Conservation (phyloP, 37 sponge, comb jelly and placozoan species). For the Amphimedon queenslandica region DNA sequence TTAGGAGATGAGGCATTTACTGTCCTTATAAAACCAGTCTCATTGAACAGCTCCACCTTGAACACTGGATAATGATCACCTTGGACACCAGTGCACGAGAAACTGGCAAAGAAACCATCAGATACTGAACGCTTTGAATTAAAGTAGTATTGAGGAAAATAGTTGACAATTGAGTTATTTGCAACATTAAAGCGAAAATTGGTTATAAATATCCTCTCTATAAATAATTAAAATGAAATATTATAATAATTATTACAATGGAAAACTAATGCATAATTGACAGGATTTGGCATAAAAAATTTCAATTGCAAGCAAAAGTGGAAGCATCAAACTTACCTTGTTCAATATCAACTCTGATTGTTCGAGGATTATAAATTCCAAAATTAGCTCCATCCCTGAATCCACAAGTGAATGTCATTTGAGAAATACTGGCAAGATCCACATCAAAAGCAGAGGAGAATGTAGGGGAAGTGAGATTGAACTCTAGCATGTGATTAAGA, state of each 20-base stretch:
- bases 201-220: neutral
- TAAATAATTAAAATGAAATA: neutral
- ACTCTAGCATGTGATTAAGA: slow-evolving; percentile 4
- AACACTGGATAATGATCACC: slow-evolving; percentile 2
- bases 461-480: slow-evolving; percentile 7
- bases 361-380: neutral
- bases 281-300: too few relatives aligned
- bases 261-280: too few relatives aligned
- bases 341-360: neutral
- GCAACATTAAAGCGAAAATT: neutral
- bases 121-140: neutral
- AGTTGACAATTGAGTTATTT: slow-evolving; percentile 4
- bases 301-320: too few relatives aligned
- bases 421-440: neutral
- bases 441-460: neutral
- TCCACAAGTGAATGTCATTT: neutral
- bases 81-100: neutral
- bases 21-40: neutral
- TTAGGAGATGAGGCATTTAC: neutral
- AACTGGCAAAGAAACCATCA: neutral
- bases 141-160: neutral
- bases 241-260: slow-evolving; percentile 2
- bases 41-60: neutral
- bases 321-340: neutral
- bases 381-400: neutral